Conservation (phyloP, 2,797 vertebrate genomes). For the Sternarchorhynchus goeldii region DNA sequence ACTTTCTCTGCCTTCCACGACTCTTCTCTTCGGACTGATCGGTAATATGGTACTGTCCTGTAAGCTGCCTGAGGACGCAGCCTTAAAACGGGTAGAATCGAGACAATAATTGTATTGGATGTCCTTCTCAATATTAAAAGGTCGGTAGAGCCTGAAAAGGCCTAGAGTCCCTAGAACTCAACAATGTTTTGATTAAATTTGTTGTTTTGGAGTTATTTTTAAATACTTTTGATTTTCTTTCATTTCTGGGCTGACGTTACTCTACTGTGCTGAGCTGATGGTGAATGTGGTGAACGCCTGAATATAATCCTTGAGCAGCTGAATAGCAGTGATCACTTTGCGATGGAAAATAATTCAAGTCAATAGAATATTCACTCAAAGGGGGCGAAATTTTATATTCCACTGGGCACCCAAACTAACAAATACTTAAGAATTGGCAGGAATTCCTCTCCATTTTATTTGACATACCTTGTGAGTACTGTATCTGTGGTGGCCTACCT, state of each 20-base stretch:
- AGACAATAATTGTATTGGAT: slow-evolving; percentile 82
- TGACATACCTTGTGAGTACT: slow-evolving; percentile 58
- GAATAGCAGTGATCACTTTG: slow-evolving; percentile 43
- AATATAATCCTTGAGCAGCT: slow-evolving; percentile 45
- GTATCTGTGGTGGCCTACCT: slow-evolving; percentile 53
- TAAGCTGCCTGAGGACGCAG: slow-evolving; percentile 70
- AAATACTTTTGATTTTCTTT: slow-evolving; percentile 57
- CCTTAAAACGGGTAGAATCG: slow-evolving; percentile 81
- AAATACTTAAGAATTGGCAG: slow-evolving; percentile 47
- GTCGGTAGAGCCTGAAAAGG: slow-evolving; percentile 75
- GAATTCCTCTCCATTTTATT: slow-evolving; percentile 53
- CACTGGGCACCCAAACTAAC: slow-evolving; percentile 52
- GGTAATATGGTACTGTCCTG: slow-evolving; percentile 81
- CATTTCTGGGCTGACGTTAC: slow-evolving; percentile 64
- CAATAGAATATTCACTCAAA: slow-evolving; percentile 31
- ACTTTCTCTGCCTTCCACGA: slow-evolving; percentile 79
- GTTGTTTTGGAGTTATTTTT: slow-evolving; percentile 71
- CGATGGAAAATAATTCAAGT: slow-evolving; percentile 34
- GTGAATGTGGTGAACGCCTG: slow-evolving; percentile 65
- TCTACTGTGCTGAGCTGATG: slow-evolving; percentile 68
- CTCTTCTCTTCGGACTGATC: slow-evolving; percentile 75
- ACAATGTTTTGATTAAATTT: slow-evolving; percentile 77
- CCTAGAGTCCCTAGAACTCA: slow-evolving; percentile 70
- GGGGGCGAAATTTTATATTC: slow-evolving; percentile 48
- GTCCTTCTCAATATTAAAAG: slow-evolving; percentile 77